phyloP scores from a whole-genome alignment of 37 sponge, comb jelly and placozoan genomes.

The Ianthella basta region DNA sequence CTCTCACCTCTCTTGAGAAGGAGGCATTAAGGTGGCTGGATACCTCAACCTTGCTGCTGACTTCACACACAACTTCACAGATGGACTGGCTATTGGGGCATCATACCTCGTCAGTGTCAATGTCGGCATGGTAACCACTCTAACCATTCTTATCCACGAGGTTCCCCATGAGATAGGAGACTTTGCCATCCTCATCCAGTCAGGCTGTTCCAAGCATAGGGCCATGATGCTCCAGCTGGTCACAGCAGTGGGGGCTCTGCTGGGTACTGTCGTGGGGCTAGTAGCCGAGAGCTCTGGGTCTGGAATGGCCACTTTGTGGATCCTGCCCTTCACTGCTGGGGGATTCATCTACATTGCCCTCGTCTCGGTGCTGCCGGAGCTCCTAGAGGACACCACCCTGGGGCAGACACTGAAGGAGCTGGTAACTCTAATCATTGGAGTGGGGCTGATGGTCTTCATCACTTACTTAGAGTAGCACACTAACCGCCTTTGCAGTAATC shows the following conservation, averaged over 20 bases:
- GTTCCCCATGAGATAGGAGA: constrained; percentile 98
- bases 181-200: constrained; percentile 97
- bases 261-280: constrained; percentile 84
- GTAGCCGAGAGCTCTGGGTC: constrained; percentile 68
- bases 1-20: background rate
- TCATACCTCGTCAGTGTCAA: constrained; percentile 77
- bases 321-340: constrained; percentile 97
- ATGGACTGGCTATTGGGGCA: constrained; percentile 96
- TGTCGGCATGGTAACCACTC: constrained; percentile 88
- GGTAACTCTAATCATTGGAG: constrained; percentile 74
- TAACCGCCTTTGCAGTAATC: background rate
- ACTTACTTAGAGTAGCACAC: constrained; percentile 71
- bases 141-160: constrained; percentile 94
- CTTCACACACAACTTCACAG: constrained; percentile 95
- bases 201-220: constrained; percentile 82
- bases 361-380: constrained; percentile 91
- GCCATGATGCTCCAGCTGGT: constrained; percentile 94
- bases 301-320: constrained; percentile 60
- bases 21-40: constrained; percentile 81
- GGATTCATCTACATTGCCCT: constrained; percentile 98
- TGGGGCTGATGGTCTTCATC: constrained; percentile 88
- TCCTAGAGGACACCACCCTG: constrained; percentile 69
- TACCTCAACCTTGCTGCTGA: constrained; percentile 96
- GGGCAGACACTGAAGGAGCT: constrained; percentile 84
- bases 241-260: constrained; percentile 90